Percentiles rank a stretch among this genome's conserved stretches.
These are phyloP conservation scores for Drosophila bifasciata DNA, from an alignment of 1,140 invertebrate species.

Conservation along the genomic window DNA sequence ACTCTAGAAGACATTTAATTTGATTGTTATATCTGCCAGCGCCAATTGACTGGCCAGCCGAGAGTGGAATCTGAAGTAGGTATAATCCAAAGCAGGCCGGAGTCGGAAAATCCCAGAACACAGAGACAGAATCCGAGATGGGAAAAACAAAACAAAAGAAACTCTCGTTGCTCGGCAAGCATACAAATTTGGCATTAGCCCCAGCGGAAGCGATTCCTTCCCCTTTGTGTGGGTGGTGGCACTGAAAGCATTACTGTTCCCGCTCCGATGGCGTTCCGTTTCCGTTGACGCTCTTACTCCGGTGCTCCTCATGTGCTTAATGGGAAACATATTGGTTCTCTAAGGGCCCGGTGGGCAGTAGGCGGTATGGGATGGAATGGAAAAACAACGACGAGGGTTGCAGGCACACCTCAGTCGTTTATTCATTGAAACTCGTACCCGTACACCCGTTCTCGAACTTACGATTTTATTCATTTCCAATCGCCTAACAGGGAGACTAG, in stretches of 20 bases:
- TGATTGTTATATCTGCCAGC: slow-evolving; percentile 71
- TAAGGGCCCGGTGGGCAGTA: neutral
- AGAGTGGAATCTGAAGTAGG: slow-evolving; percentile 36
- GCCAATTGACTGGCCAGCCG: slow-evolving; percentile 48
- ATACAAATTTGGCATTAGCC: slow-evolving; percentile 77
- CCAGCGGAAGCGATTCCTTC: slow-evolving; percentile 32
- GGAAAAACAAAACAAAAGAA: slow-evolving; percentile 69
- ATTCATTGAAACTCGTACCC: slow-evolving; percentile 10
- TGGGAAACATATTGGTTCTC: slow-evolving; percentile 65
- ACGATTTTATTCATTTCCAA: slow-evolving; percentile 41
- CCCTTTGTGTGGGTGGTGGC: too few species aligned
- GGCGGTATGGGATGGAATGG: neutral
- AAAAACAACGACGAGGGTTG: neutral
- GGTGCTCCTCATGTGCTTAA: slow-evolving; percentile 22
- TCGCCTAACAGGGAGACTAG: slow-evolving; percentile 29
- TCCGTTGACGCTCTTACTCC: neutral
- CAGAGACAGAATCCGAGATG: neutral
- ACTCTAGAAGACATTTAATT: slow-evolving; percentile 64
- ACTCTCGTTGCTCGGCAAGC: slow-evolving; percentile 63
- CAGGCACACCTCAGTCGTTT: slow-evolving; percentile 29
- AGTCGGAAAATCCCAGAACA: neutral
- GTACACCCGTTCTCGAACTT: too few species aligned
- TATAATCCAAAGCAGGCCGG: slow-evolving; percentile 6
- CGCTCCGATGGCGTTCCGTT: slow-evolving; percentile 55
- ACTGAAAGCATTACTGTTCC: too few species aligned